Percentiles rank a stretch among this genome's conserved stretches.
phyloP scores from a whole-genome alignment of 2,797 vertebrate genomes.

The Pygocentrus nattereri region DNA sequence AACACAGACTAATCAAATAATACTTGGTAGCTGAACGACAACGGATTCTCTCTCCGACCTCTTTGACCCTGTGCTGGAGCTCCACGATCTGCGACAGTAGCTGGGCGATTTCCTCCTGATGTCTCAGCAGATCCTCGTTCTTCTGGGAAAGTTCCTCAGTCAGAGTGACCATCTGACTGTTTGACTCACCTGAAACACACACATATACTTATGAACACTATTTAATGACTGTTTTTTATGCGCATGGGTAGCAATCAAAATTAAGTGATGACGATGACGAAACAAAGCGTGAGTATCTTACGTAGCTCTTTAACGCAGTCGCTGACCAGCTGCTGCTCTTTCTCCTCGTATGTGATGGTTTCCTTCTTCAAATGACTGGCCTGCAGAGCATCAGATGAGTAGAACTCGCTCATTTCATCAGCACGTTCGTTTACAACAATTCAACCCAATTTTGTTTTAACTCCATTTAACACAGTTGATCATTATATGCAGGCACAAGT shows the following conservation, averaged over 20 bases:
- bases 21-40: no score
- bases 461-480: no score
- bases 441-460: no score
- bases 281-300: slow-evolving; percentile 70
- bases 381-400: slow-evolving; percentile 70
- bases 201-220: neutral
- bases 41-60: slow-evolving; percentile 78
- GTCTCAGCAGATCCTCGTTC: slow-evolving; percentile 89
- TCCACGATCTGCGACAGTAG: slow-evolving; percentile 94
- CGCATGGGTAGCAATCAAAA: neutral
- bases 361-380: slow-evolving; percentile 93
- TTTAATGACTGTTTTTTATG: neutral
- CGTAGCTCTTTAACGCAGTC: slow-evolving; percentile 97
- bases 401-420: neutral
- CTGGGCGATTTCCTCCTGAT: slow-evolving; percentile 96
- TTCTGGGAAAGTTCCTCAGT: slow-evolving; percentile 91
- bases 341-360: slow-evolving; percentile 94
- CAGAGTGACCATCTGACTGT: slow-evolving; percentile 90
- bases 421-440: neutral
- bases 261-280: neutral
- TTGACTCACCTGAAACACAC: slow-evolving; percentile 88
- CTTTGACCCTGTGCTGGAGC: slow-evolving; percentile 93
- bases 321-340: slow-evolving; percentile 93
- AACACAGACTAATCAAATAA: no score
- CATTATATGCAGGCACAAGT: no score